Evolutionary conservation across 2,888 invertebrate genomes (phyloP).

Genomic region (Drosophila eohydei): DNA sequence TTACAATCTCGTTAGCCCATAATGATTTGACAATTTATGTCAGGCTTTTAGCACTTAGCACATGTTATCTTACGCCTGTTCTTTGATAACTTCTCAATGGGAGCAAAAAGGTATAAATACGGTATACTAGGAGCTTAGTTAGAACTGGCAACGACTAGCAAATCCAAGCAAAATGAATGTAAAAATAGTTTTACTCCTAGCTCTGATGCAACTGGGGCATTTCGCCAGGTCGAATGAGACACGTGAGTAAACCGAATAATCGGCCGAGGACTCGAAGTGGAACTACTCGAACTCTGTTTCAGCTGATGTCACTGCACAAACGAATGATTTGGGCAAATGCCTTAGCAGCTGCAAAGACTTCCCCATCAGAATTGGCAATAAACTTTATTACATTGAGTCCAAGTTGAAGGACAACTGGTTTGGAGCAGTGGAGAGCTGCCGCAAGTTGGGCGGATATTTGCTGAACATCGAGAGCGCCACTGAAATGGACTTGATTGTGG

Average conservation of each 20-base stretch:
- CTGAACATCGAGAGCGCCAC: constrained; percentile 32
- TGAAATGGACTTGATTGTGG: constrained; percentile 30
- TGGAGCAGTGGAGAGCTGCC: constrained; percentile 31
- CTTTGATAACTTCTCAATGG: neutral
- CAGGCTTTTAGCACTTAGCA: neutral
- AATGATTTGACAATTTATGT: neutral
- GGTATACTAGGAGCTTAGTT: neutral
- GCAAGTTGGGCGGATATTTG: constrained; percentile 32
- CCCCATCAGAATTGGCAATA: constrained; percentile 21
- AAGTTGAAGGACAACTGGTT: constrained; percentile 25
- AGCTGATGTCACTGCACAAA: constrained; percentile 8
- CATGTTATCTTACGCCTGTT: neutral
- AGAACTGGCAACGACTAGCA: neutral
- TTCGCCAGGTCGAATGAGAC: constrained; percentile 2
- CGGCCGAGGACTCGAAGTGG: accelerated
- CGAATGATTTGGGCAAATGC: constrained; percentile 2
- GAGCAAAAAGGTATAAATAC: constrained; percentile 13
- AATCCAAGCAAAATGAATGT: constrained; percentile 16
- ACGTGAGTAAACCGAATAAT: constrained; percentile 10
- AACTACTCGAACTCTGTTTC: neutral
- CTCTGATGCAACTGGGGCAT: constrained; percentile 18
- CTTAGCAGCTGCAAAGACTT: constrained; percentile 15
- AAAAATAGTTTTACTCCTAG: constrained; percentile 11
- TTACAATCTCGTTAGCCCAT: neutral
- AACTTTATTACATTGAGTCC: constrained; percentile 16